These are phyloP conservation scores for Pristis pectinata DNA, from an alignment of 2,797 vertebrate genomes.

Conservation along the genomic window DNA sequence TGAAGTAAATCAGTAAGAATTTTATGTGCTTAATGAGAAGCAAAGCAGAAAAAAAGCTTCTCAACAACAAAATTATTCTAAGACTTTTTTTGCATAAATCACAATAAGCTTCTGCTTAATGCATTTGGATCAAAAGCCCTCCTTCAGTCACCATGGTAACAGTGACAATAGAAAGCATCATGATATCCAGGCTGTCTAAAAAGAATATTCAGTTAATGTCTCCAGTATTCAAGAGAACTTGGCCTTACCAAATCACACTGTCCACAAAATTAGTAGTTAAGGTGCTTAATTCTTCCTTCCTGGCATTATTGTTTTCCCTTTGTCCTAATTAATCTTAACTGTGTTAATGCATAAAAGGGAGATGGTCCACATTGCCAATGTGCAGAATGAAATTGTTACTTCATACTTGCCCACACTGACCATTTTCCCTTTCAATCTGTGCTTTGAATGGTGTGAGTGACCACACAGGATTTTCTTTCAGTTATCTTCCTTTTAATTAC, in stretches of 20 bases:
- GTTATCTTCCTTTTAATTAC: background rate
- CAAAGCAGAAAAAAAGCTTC: background rate
- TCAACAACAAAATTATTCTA: background rate
- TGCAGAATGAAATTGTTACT: background rate
- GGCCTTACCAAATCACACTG: background rate
- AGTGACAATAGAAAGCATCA: constrained; percentile 24
- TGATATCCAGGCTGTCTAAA: background rate
- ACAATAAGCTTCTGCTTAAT: constrained; percentile 21
- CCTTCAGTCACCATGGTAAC: constrained; percentile 31
- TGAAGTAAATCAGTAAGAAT: background rate
- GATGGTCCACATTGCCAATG: background rate
- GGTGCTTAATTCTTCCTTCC: background rate
- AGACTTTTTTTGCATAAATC: constrained; percentile 27
- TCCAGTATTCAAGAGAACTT: background rate
- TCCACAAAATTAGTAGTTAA: background rate
- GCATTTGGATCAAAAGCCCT: constrained; percentile 15
- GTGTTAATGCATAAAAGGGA: background rate
- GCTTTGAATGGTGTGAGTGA: background rate
- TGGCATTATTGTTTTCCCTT: background rate
- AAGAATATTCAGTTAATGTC: background rate
- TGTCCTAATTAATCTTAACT: background rate
- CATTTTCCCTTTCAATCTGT: background rate
- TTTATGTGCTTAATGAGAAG: background rate
- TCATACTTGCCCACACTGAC: too few species aligned
- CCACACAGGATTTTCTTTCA: background rate